Evolutionary conservation across 92 coral and sea anemone species (phyloP), one percentile per base, ranked within the genome.

Genomic region (Anthopleura xanthogrammica): DNA sequence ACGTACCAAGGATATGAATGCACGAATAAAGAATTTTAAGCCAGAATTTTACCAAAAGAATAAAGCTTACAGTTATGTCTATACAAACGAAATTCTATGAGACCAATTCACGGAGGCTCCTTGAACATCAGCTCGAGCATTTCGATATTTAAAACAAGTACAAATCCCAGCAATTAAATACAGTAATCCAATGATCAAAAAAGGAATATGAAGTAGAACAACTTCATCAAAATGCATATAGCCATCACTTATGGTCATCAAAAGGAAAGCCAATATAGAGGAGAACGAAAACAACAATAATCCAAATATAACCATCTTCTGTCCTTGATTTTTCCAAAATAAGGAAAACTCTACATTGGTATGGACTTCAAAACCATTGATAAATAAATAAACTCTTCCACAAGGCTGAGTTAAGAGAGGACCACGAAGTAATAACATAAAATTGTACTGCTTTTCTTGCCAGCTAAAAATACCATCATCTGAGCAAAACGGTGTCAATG

Each of bases 301-400:
- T 22, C 82, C 82, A 78, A 78, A 16, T 2, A 78, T 20, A 3
- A 78, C 36, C 57, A 78, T 56, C 46, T 40, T 50, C 14, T 78
- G 39, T 7, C 89, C 86, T 1, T 86, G 89, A 2, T 78, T 80
- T 41, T 83, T 85, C 92, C 89, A 89, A 39, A 89, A 70, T 3
- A 52, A 50, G 2, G 79, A 41, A 3, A 87, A 87, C 62, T 83
- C 82, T 22, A 80, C 72, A 42, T 52, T 64, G 0, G 52, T 54
- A 12, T 75, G 74, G 13, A 83, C 79, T 68, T 85, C 82, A 57
- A 80, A 75, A 60, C 86, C 92, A 36, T 89, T 85, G 79, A 89
- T 85, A 70, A 89, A 86, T 36, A 89, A 66, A 81, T 89, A 78
- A 4, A 78, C 7, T n/a, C 55, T 78, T 50, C 82, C 82, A 78